These are phyloP conservation scores for Bucco capensis DNA, from an alignment of 2,113 vertebrate genomes.

Conservation along the genomic window DNA sequence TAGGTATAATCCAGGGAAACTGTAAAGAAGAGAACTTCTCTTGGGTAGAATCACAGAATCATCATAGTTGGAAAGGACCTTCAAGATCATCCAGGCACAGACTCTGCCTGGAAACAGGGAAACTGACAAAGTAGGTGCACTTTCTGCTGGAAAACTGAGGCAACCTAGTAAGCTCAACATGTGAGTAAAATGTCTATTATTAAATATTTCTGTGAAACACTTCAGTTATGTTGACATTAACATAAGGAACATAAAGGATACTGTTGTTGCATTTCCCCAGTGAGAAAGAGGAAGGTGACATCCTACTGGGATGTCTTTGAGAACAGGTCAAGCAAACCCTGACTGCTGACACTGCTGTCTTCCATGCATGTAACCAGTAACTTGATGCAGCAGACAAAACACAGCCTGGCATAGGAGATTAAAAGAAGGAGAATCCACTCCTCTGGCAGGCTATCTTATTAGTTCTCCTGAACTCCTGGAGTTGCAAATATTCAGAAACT, in stretches of 20 bases:
- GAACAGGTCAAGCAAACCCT: not conserved
- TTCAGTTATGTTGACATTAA: not conserved
- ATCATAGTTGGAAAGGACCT: too few species aligned
- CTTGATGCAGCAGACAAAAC: not conserved
- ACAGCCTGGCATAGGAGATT: not conserved
- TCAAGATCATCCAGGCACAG: too few species aligned
- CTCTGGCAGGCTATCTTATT: not conserved
- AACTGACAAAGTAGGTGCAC: not conserved
- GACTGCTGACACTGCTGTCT: accelerated
- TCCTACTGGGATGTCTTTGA: not conserved
- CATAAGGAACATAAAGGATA: not conserved
- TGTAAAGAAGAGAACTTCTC: not conserved
- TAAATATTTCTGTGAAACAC: not conserved
- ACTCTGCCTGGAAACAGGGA: not conserved
- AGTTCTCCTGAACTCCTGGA: not conserved
- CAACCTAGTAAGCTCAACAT: not conserved
- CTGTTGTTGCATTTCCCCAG: not conserved
- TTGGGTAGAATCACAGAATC: too few species aligned
- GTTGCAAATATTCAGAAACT: not conserved
- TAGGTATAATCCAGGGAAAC: not conserved
- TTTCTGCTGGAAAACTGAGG: not conserved
- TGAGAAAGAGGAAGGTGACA: not conserved
- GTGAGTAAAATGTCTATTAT: not conserved
- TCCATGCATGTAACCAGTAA: not conserved
- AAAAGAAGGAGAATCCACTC: not conserved